Evolutionary conservation across 1,140 invertebrate genomes (phyloP).

Genomic region (Sogatella furcifera): DNA sequence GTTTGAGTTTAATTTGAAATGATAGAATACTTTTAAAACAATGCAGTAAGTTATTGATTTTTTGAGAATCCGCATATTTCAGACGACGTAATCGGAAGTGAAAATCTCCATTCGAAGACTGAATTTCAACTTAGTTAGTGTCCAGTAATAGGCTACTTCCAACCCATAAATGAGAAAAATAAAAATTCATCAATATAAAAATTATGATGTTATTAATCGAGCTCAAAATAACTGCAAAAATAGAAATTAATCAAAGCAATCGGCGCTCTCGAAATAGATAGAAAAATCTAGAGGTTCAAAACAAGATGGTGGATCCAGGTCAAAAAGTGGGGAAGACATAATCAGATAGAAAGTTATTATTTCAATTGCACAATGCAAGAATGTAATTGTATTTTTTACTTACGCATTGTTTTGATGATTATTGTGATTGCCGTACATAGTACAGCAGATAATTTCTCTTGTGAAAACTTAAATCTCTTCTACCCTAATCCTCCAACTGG

Average conservation of each 20-base stretch:
- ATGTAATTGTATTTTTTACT: neutral
- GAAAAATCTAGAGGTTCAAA: neutral
- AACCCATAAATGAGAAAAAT: too few species aligned
- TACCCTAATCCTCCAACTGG: neutral
- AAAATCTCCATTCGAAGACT: too few species aligned
- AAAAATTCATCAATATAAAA: too few species aligned
- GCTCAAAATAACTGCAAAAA: too few species aligned
- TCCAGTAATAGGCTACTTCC: too few species aligned
- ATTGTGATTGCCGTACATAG: neutral
- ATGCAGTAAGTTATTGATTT: too few species aligned
- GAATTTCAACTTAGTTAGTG: too few species aligned
- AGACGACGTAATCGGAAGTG: too few species aligned
- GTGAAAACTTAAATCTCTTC: neutral
- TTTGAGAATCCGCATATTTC: too few species aligned
- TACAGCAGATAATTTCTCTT: neutral
- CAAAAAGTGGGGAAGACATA: neutral
- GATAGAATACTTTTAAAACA: too few species aligned
- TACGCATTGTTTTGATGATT: neutral
- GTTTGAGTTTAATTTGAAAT: too few species aligned
- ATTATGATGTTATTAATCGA: too few species aligned
- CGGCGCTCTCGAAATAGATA: neutral
- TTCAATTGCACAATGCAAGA: neutral
- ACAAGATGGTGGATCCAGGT: conserved; percentile 2
- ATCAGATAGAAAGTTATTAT: neutral
- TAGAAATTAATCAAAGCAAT: neutral